Evolutionary conservation across 2,797 vertebrate genomes (phyloP).

Genomic region (Streptopelia turtur): DNA sequence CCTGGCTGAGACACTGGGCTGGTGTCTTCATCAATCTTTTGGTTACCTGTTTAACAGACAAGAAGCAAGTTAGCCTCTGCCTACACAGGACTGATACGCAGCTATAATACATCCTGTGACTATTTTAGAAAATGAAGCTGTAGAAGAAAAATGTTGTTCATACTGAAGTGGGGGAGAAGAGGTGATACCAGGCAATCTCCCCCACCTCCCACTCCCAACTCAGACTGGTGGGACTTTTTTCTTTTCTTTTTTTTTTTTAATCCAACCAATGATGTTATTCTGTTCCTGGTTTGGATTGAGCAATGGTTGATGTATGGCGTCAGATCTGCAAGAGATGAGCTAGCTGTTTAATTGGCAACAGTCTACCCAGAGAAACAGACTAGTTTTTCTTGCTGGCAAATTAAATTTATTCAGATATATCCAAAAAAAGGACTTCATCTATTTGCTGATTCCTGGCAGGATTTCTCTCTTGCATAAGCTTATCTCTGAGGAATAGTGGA

Average conservation of each 20-base stretch:
- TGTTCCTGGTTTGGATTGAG: neutral
- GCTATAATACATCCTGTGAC: neutral
- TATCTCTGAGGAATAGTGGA: constrained; percentile 21
- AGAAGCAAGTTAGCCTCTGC: neutral
- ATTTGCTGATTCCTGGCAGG: constrained; percentile 28
- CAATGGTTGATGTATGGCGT: neutral
- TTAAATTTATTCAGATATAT: neutral
- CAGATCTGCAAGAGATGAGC: neutral
- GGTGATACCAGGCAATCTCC: neutral
- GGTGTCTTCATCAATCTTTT: neutral
- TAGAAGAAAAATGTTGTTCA: neutral
- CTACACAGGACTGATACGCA: neutral
- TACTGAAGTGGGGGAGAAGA: neutral
- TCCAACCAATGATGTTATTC: neutral
- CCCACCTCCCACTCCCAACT: neutral
- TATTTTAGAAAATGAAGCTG: constrained; percentile 5
- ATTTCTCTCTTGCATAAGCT: constrained; percentile 42
- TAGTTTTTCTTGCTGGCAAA: constrained; percentile 10
- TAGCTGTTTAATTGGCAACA: neutral
- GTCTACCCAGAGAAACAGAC: neutral
- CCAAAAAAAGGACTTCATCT: neutral
- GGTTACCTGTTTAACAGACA: neutral
- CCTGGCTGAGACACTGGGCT: neutral
- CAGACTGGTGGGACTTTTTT: neutral
- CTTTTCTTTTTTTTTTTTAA: neutral